Conservation (phyloP, 2,888 invertebrate species). For the Fabriciana adippe region DNA sequence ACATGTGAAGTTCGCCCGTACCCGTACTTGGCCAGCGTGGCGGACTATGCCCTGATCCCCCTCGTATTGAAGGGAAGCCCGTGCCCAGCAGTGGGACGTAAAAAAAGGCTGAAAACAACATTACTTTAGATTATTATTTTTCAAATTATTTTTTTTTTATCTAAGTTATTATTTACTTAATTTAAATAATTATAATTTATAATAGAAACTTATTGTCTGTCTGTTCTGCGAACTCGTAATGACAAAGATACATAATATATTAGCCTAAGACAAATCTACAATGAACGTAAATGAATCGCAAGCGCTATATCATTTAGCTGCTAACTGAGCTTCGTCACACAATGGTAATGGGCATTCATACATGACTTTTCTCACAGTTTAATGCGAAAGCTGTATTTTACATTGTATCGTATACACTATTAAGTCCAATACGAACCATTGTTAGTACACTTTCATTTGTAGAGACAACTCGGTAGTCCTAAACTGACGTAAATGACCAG, state of each 20-base stretch:
- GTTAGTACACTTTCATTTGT: slow-evolving; percentile 38
- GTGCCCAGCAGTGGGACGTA: too few relatives aligned
- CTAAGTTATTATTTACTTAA: too few relatives aligned
- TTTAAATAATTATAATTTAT: too few relatives aligned
- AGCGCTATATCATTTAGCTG: slow-evolving; percentile 9
- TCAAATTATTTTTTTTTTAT: too few relatives aligned
- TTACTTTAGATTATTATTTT: too few relatives aligned
- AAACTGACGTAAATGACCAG: slow-evolving; percentile 36
- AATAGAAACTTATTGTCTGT: too few relatives aligned
- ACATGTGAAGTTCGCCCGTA: too few relatives aligned
- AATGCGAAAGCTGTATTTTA: slow-evolving; percentile 19
- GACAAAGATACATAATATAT: not conserved
- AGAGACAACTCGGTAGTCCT: slow-evolving; percentile 33
- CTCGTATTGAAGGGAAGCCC: too few relatives aligned
- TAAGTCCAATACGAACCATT: slow-evolving; percentile 32
- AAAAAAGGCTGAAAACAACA: too few relatives aligned
- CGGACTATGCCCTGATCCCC: too few relatives aligned
- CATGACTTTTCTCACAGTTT: slow-evolving; percentile 25
- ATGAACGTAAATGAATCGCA: not conserved
- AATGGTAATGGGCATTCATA: slow-evolving; percentile 9
- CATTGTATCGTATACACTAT: slow-evolving; percentile 25
- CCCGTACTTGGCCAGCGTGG: too few relatives aligned
- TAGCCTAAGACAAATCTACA: not conserved
- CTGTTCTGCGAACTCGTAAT: too few relatives aligned
- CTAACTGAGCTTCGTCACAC: slow-evolving; percentile 6